Conservation (phyloP, 2,797 vertebrate species). For the Smutsia gigantea region DNA sequence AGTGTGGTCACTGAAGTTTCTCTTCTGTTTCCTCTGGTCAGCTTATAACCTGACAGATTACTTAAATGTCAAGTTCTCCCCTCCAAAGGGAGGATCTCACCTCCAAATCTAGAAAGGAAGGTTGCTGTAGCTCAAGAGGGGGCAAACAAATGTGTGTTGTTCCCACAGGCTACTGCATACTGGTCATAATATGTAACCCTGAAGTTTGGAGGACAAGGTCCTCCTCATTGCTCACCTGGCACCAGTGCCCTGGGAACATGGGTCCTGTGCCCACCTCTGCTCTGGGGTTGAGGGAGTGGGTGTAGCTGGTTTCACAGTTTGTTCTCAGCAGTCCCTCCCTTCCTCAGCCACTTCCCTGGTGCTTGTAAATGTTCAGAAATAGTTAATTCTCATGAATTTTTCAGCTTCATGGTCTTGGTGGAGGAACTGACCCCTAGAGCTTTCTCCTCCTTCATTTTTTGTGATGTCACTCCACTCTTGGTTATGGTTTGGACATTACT, state of each 20-base stretch:
- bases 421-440: neutral
- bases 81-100: no score
- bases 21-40: neutral
- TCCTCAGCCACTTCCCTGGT: neutral
- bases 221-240: fast-evolving
- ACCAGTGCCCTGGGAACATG: neutral
- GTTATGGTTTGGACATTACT: neutral
- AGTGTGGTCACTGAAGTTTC: neutral
- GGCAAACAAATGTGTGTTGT: neutral
- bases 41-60: neutral
- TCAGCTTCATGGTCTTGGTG: neutral
- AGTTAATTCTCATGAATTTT: neutral
- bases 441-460: neutral
- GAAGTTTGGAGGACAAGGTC: neutral
- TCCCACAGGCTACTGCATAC: neutral
- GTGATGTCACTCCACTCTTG: neutral
- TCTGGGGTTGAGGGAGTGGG: neutral
- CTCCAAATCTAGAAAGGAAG: neutral
- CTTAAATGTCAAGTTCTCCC: neutral
- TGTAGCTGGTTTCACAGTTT: neutral
- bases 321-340: neutral
- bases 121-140: neutral
- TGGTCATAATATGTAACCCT: neutral
- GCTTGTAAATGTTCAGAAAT: neutral
- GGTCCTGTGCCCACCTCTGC: neutral